Conservation (phyloP, 2,113 vertebrate species). For the Anarhynchus alexandrinus region DNA sequence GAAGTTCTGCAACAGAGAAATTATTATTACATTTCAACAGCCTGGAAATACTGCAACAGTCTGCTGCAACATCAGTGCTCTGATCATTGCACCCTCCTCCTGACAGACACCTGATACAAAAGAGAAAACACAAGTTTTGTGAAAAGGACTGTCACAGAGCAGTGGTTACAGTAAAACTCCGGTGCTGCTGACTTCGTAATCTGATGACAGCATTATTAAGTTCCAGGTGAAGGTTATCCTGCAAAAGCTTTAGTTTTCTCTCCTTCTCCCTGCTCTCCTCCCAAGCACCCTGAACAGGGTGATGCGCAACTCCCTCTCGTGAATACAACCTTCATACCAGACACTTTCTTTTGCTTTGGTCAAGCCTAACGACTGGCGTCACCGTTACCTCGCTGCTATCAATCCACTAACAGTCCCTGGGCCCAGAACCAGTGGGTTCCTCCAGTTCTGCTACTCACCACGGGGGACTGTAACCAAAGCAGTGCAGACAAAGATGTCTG, state of each 20-base stretch:
- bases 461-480: background rate
- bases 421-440: background rate
- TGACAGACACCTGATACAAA: background rate
- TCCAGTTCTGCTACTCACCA: background rate
- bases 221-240: background rate
- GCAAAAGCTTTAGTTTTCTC: background rate
- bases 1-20: slow-evolving; percentile 85
- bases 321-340: background rate
- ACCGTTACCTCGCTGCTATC: background rate
- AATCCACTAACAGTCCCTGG: background rate
- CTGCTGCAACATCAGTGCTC: background rate
- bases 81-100: background rate
- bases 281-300: background rate
- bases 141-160: background rate
- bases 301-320: background rate
- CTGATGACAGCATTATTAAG: background rate
- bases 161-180: background rate
- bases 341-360: background rate
- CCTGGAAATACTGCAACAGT: background rate
- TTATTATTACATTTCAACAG: background rate
- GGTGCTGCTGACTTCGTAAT: background rate
- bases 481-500: background rate
- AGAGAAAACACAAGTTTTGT: background rate
- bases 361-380: background rate
- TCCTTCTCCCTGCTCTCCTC: background rate